Evolutionary conservation across 2,888 invertebrate genomes (phyloP).

Genomic region (Fabriciana adippe): DNA sequence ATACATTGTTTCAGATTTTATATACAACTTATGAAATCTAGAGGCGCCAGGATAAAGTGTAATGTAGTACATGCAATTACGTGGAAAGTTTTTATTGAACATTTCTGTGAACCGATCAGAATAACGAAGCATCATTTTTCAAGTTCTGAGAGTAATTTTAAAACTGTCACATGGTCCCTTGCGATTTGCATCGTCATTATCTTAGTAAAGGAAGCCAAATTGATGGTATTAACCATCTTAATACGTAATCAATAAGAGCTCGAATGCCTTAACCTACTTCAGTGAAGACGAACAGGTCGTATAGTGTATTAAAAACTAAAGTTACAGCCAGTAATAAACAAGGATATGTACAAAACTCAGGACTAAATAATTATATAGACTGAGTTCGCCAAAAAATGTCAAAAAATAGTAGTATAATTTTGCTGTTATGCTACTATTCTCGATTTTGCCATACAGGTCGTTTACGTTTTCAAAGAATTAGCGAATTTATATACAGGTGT

Average conservation of each 20-base stretch:
- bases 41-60: slow-evolving; percentile 1
- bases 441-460: too few species aligned
- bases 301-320: neutral
- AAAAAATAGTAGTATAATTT: too few species aligned
- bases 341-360: slow-evolving; percentile 21
- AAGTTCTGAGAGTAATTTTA: slow-evolving; percentile 51
- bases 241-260: slow-evolving; percentile 21
- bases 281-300: slow-evolving; percentile 33
- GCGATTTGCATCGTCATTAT: slow-evolving; percentile 53
- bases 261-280: slow-evolving; percentile 29
- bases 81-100: slow-evolving; percentile 33
- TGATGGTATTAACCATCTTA: slow-evolving; percentile 38
- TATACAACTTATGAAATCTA: slow-evolving; percentile 3
- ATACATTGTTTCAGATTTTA: neutral
- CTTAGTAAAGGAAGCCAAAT: slow-evolving; percentile 11
- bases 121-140: slow-evolving; percentile 53
- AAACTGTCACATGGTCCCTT: slow-evolving; percentile 57
- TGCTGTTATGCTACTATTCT: too few species aligned
- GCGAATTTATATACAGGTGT: too few species aligned
- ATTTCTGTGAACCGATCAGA: slow-evolving; percentile 37
- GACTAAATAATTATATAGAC: too few species aligned
- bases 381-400: too few species aligned
- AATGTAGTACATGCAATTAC: slow-evolving; percentile 18
- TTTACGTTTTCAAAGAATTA: too few species aligned
- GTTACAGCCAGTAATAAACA: slow-evolving; percentile 35